Evolutionary conservation across 1,140 invertebrate genomes (phyloP), one percentile per base, ranked within the genome.

Genomic region (Drosophila orosa): DNA sequence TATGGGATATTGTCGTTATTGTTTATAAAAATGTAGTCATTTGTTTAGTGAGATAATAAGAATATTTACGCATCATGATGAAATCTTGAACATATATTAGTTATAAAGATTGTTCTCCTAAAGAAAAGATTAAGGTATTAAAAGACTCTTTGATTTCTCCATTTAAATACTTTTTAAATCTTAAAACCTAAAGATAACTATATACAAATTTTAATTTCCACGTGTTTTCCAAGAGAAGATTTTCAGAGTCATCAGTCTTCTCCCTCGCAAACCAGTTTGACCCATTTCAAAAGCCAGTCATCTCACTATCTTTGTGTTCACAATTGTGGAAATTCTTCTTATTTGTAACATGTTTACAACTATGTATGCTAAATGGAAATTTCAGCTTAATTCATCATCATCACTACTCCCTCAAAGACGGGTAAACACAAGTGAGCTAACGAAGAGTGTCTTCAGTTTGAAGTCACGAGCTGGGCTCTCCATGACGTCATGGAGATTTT

Each of bases 401-500:
- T 45, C 44, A 45, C 27, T 31, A 45, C 27, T 31, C 27, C 27
- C 15, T 42, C 44, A 35, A 68, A 65, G 33, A 50, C n/a, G 24
- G 44, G 27, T 50, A 40, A 50, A 25, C 40, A 24, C 31, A 42
- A 62, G 44, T 47, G n/a, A 50, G 37, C 31, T 27, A 44, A 44
- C 33, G 15, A 63, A 60, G 29, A 31, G 58, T 48, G 42, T 35
- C 68, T 71, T 63, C 61, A 66, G 72, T 59, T 54, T 80, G 67
- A 56, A 74, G 77, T 78, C 81, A 74, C 74, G 68, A 80, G 77
- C 63, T 42, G 6, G 40, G 17, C 39, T 45, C 39, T 50, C 13
- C 35, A 42, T 86, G 83, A 86, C 83, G 83, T 87, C 84, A 87
- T 78, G 61, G 67, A 68, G 78, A 63, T 74, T 81, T 65, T 65